These are phyloP conservation scores for Xylocopa sonorina DNA, from an alignment of 1,140 invertebrate species.

Conservation along the genomic window DNA sequence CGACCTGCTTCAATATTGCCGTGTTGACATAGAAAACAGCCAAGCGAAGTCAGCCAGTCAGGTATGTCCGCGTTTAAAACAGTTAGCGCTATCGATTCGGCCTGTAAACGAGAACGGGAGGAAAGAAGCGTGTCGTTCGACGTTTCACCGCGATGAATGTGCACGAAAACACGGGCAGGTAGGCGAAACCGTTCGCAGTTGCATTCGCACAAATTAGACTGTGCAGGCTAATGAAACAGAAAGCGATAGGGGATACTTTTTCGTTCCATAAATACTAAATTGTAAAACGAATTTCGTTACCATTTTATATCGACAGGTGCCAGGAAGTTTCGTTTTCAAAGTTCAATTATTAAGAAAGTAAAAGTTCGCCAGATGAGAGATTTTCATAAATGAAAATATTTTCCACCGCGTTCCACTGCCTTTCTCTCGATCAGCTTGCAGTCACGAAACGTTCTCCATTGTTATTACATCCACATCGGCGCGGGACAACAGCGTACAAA, in stretches of 20 bases:
- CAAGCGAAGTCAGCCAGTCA: constrained; percentile 28
- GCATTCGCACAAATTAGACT: too few species aligned
- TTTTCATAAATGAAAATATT: background rate
- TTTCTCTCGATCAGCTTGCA: background rate
- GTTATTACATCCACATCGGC: constrained; percentile 40
- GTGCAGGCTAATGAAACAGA: background rate
- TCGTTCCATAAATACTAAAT: too few species aligned
- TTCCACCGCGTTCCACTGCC: background rate
- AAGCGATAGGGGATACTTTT: too few species aligned
- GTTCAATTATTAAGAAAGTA: background rate
- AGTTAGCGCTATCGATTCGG: constrained; percentile 62
- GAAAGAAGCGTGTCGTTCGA: constrained; percentile 23
- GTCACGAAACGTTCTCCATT: background rate
- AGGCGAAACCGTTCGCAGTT: background rate
- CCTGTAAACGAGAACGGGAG: constrained; percentile 47
- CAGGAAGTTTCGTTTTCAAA: too few species aligned
- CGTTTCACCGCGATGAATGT: constrained; percentile 11
- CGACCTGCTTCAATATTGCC: constrained; percentile 15
- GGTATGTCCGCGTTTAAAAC: constrained; percentile 53
- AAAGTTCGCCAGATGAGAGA: background rate
- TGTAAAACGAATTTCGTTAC: too few species aligned
- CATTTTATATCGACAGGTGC: too few species aligned
- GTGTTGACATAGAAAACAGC: constrained; percentile 53
- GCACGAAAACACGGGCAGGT: background rate
- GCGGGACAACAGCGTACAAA: background rate